Evolutionary conservation across 2,888 invertebrate genomes (phyloP).

Genomic region (Odontocolon sp.): DNA sequence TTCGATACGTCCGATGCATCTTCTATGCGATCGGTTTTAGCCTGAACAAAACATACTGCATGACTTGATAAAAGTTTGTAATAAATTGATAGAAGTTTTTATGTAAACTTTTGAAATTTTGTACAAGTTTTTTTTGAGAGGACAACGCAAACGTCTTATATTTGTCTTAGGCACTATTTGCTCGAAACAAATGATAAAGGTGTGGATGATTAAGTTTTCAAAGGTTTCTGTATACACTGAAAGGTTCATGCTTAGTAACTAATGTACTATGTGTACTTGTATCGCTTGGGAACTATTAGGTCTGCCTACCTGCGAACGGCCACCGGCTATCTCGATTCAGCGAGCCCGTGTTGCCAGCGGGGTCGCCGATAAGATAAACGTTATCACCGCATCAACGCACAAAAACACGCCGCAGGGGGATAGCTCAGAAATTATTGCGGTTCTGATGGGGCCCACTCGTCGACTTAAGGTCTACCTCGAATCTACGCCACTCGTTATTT

Average conservation of each 20-base stretch:
- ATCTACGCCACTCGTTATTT: not conserved
- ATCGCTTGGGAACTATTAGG: conserved; percentile 1
- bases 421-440: conserved; percentile 42
- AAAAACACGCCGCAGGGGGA: conserved; percentile 26
- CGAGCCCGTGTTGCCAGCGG: conserved; percentile 4
- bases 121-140: no score
- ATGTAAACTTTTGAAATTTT: no score
- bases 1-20: not conserved
- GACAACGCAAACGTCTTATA: no score
- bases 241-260: not conserved
- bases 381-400: conserved; percentile 60
- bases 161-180: no score
- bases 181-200: no score
- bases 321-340: conserved; percentile 38
- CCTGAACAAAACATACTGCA: not conserved
- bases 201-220: not conserved
- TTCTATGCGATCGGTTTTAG: conserved; percentile 1
- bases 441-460: conserved; percentile 32
- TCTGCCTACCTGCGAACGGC: conserved; percentile 36
- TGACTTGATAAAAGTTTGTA: no score
- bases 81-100: no score
- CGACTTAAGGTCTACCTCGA: not conserved
- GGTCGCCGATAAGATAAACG: conserved; percentile 68
- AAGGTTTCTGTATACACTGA: not conserved
- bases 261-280: not conserved